A percentile compares a stretch with the other conserved stretches of the same genome.
These are phyloP conservation scores for Schlechtendalia chinensis DNA, from an alignment of 1,140 invertebrate species.

Conservation along the genomic window DNA sequence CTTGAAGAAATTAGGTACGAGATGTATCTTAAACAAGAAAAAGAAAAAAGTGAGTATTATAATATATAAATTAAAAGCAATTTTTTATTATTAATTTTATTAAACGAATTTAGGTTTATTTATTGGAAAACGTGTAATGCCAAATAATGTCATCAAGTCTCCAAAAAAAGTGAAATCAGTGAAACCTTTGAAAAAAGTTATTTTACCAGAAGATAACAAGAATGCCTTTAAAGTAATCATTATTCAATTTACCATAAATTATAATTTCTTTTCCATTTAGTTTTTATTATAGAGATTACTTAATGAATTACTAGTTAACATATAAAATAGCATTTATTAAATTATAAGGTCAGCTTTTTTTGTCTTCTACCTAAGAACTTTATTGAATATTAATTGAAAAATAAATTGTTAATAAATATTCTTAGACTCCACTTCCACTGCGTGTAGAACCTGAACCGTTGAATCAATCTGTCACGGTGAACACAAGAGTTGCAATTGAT, in stretches of 20 bases:
- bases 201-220: neutral
- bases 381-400: neutral
- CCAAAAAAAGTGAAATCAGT: neutral
- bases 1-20: slow-evolving; percentile 61
- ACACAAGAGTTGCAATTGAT: slow-evolving; percentile 53
- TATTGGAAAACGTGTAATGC: neutral
- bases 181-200: slow-evolving; percentile 17
- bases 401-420: neutral
- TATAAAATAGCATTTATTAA: too few relatives aligned
- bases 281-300: too few relatives aligned
- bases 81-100: neutral
- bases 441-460: neutral
- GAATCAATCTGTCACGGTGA: slow-evolving; percentile 51
- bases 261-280: too few relatives aligned
- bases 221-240: slow-evolving; percentile 1
- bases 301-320: too few relatives aligned
- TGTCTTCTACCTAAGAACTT: too few relatives aligned
- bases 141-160: neutral
- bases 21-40: slow-evolving; percentile 50
- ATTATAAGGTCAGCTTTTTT: too few relatives aligned
- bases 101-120: neutral
- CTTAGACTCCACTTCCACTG: slow-evolving; percentile 13
- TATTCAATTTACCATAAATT: too few relatives aligned
- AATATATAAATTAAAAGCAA: neutral
- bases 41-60: slow-evolving; percentile 48